Percentiles rank a stretch among this genome's conserved stretches.
phyloP scores from a whole-genome alignment of 2,797 vertebrate genomes.

The Uromys caudimaculatus region DNA sequence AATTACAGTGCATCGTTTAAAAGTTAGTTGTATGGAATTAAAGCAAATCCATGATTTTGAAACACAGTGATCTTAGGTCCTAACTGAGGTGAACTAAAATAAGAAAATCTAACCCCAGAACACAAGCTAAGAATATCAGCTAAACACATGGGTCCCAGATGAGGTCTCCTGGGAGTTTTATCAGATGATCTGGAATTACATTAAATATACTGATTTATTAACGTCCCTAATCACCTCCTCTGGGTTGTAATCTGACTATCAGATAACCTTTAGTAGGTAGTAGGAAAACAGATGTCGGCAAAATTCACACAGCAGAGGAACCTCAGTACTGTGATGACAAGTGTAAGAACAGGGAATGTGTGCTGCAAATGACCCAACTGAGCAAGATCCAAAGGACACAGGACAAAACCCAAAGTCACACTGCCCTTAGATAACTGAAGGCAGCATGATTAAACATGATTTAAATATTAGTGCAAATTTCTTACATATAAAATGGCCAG shows the following conservation, averaged over 20 bases:
- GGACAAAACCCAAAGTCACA: conserved; percentile 27
- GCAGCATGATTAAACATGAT: conserved; percentile 79
- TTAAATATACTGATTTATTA: not conserved
- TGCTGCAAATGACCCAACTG: not conserved
- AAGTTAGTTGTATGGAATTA: conserved; percentile 72
- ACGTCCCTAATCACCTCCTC: not conserved
- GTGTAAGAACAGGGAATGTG: not conserved
- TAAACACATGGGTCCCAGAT: not conserved
- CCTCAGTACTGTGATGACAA: conserved; percentile 43
- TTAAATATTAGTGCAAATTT: conserved; percentile 89
- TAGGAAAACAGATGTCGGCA: conserved; percentile 46
- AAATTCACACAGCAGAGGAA: conserved; percentile 21
- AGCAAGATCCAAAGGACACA: conserved; percentile 55
- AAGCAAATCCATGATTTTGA: conserved; percentile 75
- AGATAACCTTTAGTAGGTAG: conserved; percentile 12
- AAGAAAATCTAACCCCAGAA: not conserved
- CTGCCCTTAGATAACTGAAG: conserved; percentile 64
- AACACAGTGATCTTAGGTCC: conserved; percentile 71
- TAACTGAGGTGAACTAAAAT: conserved; percentile 34
- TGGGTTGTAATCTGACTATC: not conserved
- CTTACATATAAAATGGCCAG: conserved; percentile 80
- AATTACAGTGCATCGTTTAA: conserved; percentile 83
- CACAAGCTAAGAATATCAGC: not conserved
- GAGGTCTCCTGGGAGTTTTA: not conserved
- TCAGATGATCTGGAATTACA: not conserved